Percentiles rank a stretch among this genome's conserved stretches.
Conservation (phyloP, 1,140 invertebrate species). For the Orius laevigatus region DNA sequence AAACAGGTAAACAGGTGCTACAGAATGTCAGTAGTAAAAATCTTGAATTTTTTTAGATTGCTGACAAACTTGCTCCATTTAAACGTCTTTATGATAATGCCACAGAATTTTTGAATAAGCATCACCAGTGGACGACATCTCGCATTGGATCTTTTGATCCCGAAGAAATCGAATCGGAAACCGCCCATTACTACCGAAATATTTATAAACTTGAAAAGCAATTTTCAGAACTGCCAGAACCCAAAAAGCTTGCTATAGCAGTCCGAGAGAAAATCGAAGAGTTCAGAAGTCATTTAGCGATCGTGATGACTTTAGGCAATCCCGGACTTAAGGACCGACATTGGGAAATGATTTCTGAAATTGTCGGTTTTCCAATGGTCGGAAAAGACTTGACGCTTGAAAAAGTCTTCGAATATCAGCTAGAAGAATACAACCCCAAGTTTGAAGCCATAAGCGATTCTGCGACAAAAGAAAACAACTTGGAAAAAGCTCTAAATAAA, state of each 20-base stretch:
- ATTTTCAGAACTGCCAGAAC: constrained; percentile 52
- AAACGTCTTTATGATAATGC: constrained; percentile 78
- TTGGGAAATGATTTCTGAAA: constrained; percentile 91
- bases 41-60: constrained; percentile 18
- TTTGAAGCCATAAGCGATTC: constrained; percentile 88
- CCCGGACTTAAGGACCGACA: constrained; percentile 82
- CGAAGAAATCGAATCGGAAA: constrained; percentile 72
- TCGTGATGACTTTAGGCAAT: constrained; percentile 84
- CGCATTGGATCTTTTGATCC: constrained; percentile 73
- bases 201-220: constrained; percentile 79
- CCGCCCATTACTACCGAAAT: constrained; percentile 58
- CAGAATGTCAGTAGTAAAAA: not conserved
- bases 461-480: constrained; percentile 85
- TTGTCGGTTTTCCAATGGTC: constrained; percentile 84
- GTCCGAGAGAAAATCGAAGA: constrained; percentile 63
- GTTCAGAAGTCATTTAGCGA: constrained; percentile 78
- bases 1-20: constrained; percentile 39
- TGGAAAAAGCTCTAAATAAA: constrained; percentile 75
- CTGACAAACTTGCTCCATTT: constrained; percentile 41
- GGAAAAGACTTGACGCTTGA: constrained; percentile 62
- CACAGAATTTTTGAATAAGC: constrained; percentile 67
- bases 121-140: constrained; percentile 67
- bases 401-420: constrained; percentile 83
- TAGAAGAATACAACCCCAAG: constrained; percentile 77
- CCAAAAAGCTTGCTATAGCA: constrained; percentile 42